Percentiles rank a stretch among this genome's conserved stretches.
Evolutionary conservation across 2,113 vertebrate species (phyloP).

Genomic region (Tonatia bakeri): DNA sequence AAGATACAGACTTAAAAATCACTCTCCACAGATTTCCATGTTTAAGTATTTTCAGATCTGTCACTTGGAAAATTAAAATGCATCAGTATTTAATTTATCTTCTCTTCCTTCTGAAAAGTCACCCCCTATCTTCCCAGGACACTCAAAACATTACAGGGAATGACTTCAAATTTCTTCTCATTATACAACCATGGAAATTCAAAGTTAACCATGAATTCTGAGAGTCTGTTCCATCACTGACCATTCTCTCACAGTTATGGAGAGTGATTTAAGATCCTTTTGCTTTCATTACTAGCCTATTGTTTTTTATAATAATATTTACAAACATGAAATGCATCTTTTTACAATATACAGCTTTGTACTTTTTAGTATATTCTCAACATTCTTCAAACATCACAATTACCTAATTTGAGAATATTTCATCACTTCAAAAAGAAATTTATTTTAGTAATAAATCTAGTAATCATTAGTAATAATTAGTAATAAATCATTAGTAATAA

Average conservation of each 20-base stretch:
- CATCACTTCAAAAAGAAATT: not conserved
- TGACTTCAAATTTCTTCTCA: not conserved
- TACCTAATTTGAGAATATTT: not conserved
- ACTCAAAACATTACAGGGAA: not conserved
- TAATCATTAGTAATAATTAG: not conserved
- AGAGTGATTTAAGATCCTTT: not conserved
- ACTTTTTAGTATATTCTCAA: not conserved
- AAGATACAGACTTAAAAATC: not conserved
- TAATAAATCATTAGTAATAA: not conserved
- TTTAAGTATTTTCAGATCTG: not conserved
- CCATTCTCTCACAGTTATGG: not conserved
- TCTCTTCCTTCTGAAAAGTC: constrained; percentile 4
- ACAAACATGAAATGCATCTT: not conserved
- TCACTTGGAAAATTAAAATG: not conserved
- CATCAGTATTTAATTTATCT: not conserved
- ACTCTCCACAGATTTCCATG: not conserved
- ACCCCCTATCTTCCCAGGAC: not conserved
- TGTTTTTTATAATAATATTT: not conserved
- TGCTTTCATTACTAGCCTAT: not conserved
- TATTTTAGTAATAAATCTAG: not conserved
- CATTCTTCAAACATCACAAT: not conserved
- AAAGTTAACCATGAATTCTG: not conserved
- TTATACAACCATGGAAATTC: not conserved
- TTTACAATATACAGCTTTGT: not conserved
- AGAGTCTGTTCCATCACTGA: not conserved